Evolutionary conservation across 1,140 invertebrate species (phyloP).

Genomic region (Drosophila kikkawai): DNA sequence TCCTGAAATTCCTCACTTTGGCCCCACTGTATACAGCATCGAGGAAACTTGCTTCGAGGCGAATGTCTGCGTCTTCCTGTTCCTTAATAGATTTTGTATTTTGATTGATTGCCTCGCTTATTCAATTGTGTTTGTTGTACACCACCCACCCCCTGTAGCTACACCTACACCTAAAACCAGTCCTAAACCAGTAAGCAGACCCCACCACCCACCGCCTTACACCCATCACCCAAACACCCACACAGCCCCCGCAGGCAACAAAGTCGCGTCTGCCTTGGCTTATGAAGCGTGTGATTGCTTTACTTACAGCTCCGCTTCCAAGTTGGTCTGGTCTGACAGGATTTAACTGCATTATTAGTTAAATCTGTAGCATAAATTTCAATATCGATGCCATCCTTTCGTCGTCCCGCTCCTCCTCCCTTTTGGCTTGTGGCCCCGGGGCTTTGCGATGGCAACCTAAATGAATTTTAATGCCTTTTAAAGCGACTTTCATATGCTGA

Average conservation of each 20-base stretch:
- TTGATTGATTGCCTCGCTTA: constrained; percentile 83
- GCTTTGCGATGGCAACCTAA: constrained; percentile 61
- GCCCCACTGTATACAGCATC: constrained; percentile 41
- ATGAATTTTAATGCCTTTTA: constrained; percentile 80
- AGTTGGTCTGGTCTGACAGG: constrained; percentile 64
- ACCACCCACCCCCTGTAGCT: neutral
- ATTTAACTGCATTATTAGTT: constrained; percentile 83
- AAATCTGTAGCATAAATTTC: constrained; percentile 81
- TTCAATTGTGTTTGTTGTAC: constrained; percentile 73
- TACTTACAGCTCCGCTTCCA: constrained; percentile 71
- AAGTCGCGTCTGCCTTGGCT: constrained; percentile 73
- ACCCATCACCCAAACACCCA: neutral
- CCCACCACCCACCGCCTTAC: neutral
- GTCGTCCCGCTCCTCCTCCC: neutral
- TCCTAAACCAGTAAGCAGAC: constrained; percentile 32
- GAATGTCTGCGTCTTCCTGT: constrained; percentile 48
- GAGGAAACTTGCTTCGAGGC: constrained; percentile 55
- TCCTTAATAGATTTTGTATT: constrained; percentile 82
- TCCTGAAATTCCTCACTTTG: neutral
- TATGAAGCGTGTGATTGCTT: constrained; percentile 83
- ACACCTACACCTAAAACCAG: constrained; percentile 34
- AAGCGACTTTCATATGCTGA: constrained; percentile 72
- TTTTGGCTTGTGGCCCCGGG: constrained; percentile 24
- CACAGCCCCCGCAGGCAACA: constrained; percentile 5
- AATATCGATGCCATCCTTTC: constrained; percentile 69